Conservation (phyloP, 2,113 vertebrate genomes). For the Gallinago jamesoni region DNA sequence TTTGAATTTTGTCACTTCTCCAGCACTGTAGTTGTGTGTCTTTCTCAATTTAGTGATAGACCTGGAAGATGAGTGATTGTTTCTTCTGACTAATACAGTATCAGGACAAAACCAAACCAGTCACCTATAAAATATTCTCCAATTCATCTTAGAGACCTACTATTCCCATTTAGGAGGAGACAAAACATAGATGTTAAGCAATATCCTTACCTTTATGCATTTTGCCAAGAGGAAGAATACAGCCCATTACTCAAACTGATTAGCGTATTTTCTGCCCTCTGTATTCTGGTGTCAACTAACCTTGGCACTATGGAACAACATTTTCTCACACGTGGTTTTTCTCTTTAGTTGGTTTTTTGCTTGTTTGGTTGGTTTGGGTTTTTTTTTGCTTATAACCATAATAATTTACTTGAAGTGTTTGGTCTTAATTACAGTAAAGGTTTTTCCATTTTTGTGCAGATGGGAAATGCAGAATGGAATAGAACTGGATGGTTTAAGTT, state of each 20-base stretch:
- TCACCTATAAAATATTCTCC: background rate
- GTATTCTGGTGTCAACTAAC: background rate
- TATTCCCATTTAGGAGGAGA: background rate
- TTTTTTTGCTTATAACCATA: background rate
- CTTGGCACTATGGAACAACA: background rate
- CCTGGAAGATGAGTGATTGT: background rate
- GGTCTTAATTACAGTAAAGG: conserved; percentile 43
- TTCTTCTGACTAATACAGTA: background rate
- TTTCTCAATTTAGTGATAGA: background rate
- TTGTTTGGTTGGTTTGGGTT: too few relatives aligned
- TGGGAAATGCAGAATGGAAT: conserved; percentile 18
- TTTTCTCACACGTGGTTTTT: background rate
- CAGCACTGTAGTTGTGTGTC: background rate
- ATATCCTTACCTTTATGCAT: background rate
- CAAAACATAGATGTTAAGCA: background rate
- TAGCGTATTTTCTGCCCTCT: background rate
- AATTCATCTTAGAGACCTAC: background rate
- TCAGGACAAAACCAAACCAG: background rate
- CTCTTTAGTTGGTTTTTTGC: background rate
- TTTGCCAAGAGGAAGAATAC: background rate
- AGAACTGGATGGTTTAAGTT: conserved; percentile 31
- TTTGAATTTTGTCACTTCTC: background rate
- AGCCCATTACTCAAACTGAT: background rate
- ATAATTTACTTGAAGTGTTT: conserved; percentile 17
- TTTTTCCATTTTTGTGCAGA: conserved; percentile 35